A percentile compares a stretch with the other conserved stretches of the same genome.
phyloP scores from a whole-genome alignment of 2,113 vertebrate species.

The Oryzias javanicus region DNA sequence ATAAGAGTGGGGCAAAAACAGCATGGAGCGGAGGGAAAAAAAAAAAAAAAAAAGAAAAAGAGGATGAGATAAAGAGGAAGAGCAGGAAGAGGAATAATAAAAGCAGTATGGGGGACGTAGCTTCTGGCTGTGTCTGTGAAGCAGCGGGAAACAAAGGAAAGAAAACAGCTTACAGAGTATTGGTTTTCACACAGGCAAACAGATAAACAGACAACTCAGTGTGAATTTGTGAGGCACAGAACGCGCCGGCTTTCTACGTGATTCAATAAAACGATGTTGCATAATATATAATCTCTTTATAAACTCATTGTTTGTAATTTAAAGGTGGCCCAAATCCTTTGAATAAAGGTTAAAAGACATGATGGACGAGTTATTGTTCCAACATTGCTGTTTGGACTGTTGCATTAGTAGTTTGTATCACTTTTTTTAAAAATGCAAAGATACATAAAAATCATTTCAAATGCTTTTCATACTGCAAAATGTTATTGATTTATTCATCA shows the following conservation, averaged over 20 bases:
- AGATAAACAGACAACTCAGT: conserved; percentile 32
- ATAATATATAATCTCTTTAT: conserved; percentile 18
- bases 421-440: not conserved
- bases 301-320: conserved; percentile 3
- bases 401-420: not conserved
- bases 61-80: conserved; percentile 17
- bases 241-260: not conserved
- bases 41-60: conserved; percentile 17
- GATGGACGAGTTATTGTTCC: not conserved
- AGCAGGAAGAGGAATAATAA: conserved; percentile 43
- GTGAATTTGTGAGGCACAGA: not conserved
- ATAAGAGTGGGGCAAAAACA: conserved; percentile 43
- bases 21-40: conserved; percentile 23
- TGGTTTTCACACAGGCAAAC: conserved; percentile 39
- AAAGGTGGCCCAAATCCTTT: conserved; percentile 22
- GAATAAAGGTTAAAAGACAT: conserved; percentile 1
- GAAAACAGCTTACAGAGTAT: conserved; percentile 49
- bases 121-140: conserved; percentile 52
- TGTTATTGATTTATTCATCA: conserved; percentile 19
- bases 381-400: not conserved
- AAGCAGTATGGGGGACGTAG: conserved; percentile 46
- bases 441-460: not conserved
- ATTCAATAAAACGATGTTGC: conserved; percentile 14
- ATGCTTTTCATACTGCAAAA: conserved; percentile 15
- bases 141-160: conserved; percentile 48